Percentiles rank a stretch among this genome's conserved stretches.
Conservation (phyloP, 2,888 invertebrate genomes). For the Campoletis raptor region DNA sequence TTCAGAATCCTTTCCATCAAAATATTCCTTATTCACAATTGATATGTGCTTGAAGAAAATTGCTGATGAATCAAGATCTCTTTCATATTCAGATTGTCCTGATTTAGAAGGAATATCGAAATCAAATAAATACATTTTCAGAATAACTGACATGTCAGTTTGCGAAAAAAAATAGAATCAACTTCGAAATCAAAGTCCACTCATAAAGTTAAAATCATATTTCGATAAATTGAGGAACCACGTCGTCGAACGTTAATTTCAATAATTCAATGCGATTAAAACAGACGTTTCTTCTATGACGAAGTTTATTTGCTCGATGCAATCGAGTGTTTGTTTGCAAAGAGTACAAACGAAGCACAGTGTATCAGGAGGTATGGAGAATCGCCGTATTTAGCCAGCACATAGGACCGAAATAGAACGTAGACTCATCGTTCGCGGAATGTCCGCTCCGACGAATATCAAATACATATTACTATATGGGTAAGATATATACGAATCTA, state of each 20-base stretch:
- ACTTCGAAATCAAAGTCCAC: neutral
- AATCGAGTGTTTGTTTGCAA: neutral
- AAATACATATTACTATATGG: conserved; percentile 18
- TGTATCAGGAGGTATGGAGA: conserved; percentile 33
- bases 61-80: neutral
- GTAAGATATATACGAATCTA: neutral
- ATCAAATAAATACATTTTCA: neutral
- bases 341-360: conserved; percentile 41
- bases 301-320: conserved; percentile 21
- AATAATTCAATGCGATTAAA: neutral
- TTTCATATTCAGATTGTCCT: neutral
- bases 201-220: neutral
- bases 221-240: neutral
- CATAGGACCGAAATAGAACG: conserved; percentile 53
- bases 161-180: neutral
- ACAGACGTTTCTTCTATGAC: neutral
- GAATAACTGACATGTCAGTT: neutral
- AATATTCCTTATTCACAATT: neutral
- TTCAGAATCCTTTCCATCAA: conserved; percentile 9
- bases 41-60: neutral
- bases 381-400: conserved; percentile 60
- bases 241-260: neutral
- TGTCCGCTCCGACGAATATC: conserved; percentile 51
- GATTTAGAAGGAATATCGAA: neutral
- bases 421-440: conserved; percentile 65